Conservation (phyloP, 2,797 vertebrate species). For the Cossypha polioptera region DNA sequence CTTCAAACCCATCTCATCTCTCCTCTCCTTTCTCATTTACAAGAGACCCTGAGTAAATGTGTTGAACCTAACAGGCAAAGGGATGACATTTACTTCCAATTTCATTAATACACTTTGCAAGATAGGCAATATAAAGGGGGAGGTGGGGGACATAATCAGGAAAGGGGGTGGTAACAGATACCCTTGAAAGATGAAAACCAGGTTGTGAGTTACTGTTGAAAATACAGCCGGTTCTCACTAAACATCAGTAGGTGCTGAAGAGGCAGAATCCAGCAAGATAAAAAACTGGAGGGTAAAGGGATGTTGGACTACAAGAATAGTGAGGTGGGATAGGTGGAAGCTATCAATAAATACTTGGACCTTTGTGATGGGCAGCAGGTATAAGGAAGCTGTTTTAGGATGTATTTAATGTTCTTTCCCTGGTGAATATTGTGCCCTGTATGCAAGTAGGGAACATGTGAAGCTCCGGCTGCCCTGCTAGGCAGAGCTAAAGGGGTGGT, state of each 20-base stretch:
- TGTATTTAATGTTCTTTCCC: neutral
- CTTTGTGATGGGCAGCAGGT: neutral
- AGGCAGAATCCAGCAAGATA: neutral
- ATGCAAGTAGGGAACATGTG: neutral
- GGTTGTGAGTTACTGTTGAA: neutral
- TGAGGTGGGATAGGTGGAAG: neutral
- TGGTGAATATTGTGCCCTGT: neutral
- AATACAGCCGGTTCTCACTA: neutral
- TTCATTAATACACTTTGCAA: neutral
- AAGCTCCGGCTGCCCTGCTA: neutral
- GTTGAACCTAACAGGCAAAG: neutral
- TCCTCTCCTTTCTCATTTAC: neutral
- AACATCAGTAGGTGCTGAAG: neutral
- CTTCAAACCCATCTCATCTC: neutral
- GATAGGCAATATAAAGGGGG: neutral
- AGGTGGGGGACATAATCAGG: neutral
- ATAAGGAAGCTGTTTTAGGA: neutral
- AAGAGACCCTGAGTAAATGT: neutral
- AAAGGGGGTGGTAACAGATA: neutral
- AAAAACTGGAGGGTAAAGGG: neutral
- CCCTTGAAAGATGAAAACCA: neutral
- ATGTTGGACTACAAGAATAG: neutral
- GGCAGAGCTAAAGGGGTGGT: neutral
- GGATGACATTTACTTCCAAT: neutral
- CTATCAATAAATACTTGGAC: neutral